Conservation (phyloP, 1,140 invertebrate species). For the Atta texana region DNA sequence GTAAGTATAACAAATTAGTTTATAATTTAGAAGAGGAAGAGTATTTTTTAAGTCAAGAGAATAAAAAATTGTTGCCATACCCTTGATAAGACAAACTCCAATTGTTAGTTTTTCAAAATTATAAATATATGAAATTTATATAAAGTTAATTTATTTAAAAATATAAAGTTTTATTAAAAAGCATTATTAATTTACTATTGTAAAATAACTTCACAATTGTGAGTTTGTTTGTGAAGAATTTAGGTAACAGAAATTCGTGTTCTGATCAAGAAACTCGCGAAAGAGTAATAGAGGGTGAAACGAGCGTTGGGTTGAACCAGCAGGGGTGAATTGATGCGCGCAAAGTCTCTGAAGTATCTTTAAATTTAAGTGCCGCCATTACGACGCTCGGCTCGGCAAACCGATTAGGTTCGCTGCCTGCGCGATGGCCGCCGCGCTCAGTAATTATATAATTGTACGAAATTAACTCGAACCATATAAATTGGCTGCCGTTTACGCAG, state of each 20-base stretch:
- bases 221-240: neutral
- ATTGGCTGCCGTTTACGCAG: slow-evolving; percentile 81
- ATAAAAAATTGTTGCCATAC: neutral
- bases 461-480: slow-evolving; percentile 82
- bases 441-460: slow-evolving; percentile 84
- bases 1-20: neutral
- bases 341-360: slow-evolving; percentile 65
- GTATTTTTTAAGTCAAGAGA: neutral
- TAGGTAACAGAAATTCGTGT: neutral
- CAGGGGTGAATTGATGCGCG: neutral
- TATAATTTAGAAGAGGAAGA: neutral
- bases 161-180: neutral
- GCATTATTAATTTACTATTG: neutral
- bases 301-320: neutral
- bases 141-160: neutral
- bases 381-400: slow-evolving; percentile 68
- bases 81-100: neutral
- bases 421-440: slow-evolving; percentile 55
- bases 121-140: neutral
- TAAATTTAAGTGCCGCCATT: slow-evolving; percentile 80
- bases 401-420: slow-evolving; percentile 78
- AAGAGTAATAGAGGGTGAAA: slow-evolving; percentile 32
- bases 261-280: neutral
- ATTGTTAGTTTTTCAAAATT: neutral
- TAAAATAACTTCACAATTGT: neutral